Evolutionary conservation across 1,140 invertebrate species (phyloP).

Genomic region (Hyposmocoma kahamanoa): DNA sequence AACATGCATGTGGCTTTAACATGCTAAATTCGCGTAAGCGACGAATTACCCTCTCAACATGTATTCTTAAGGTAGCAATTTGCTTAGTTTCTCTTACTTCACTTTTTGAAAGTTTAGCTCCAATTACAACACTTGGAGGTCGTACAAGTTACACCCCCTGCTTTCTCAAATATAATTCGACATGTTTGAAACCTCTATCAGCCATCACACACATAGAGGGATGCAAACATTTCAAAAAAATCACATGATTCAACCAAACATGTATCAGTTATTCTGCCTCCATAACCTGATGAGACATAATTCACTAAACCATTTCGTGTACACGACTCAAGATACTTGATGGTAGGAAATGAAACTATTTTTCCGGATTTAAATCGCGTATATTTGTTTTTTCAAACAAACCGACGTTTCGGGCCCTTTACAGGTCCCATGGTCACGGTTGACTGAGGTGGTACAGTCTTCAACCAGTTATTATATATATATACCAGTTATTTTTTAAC

Average conservation of each 20-base stretch:
- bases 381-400: too few relatives aligned
- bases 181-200: too few relatives aligned
- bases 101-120: constrained; percentile 8
- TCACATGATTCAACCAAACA: constrained; percentile 4
- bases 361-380: too few relatives aligned
- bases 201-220: too few relatives aligned
- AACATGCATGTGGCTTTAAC: constrained; percentile 42
- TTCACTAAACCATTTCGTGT: constrained; percentile 50
- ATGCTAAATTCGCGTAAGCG: constrained; percentile 24
- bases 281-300: constrained; percentile 52
- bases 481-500: too few relatives aligned
- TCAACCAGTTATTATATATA: too few relatives aligned
- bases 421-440: too few relatives aligned
- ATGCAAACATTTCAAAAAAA: constrained; percentile 5
- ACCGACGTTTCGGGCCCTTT: too few relatives aligned
- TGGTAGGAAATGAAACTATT: too few relatives aligned
- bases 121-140: constrained; percentile 12
- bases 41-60: constrained; percentile 45
- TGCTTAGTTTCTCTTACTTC: constrained; percentile 26
- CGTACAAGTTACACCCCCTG: constrained; percentile 2
- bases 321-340: constrained; percentile 40
- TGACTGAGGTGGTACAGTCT: too few relatives aligned
- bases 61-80: constrained; percentile 47
- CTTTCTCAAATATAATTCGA: constrained; percentile 12
- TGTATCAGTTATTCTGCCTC: constrained; percentile 33